phyloP scores from a whole-genome alignment of 1,140 invertebrate genomes.

The Heliothis virescens region DNA sequence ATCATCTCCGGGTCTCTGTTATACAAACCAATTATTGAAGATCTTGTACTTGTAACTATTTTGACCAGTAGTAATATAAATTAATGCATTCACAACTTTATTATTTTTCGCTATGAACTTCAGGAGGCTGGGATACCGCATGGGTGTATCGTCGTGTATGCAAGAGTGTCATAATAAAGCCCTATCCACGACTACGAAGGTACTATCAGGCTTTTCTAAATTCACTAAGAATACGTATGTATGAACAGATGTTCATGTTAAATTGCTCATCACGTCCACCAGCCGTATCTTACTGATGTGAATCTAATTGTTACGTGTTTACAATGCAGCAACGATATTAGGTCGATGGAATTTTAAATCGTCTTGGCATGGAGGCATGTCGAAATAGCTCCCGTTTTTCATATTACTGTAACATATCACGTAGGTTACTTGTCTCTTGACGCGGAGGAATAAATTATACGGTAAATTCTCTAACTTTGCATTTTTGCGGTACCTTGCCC shows the following conservation, averaged over 20 bases:
- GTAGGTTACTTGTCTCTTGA: slow-evolving; percentile 50
- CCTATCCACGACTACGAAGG: slow-evolving; percentile 58
- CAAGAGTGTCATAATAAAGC: not conserved
- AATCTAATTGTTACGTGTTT: slow-evolving; percentile 71
- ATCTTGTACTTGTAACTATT: not conserved
- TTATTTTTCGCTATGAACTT: too few species aligned
- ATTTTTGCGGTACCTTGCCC: slow-evolving; percentile 45
- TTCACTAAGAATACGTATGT: slow-evolving; percentile 67
- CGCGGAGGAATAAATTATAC: slow-evolving; percentile 54
- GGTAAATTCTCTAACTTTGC: slow-evolving; percentile 50
- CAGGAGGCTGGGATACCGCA: not conserved
- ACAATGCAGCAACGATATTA: slow-evolving; percentile 67
- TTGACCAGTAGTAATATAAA: not conserved
- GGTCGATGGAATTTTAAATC: slow-evolving; percentile 67
- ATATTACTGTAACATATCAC: slow-evolving; percentile 56
- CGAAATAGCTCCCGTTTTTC: slow-evolving; percentile 53
- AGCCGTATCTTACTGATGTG: slow-evolving; percentile 59
- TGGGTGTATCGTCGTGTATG: slow-evolving; percentile 5
- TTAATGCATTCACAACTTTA: not conserved
- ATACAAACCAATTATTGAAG: slow-evolving; percentile 19
- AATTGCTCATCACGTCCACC: slow-evolving; percentile 61
- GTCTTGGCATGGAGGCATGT: slow-evolving; percentile 56
- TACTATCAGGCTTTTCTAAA: slow-evolving; percentile 53
- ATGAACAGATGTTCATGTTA: slow-evolving; percentile 58
- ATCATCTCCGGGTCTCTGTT: slow-evolving; percentile 96